phyloP scores from a whole-genome alignment of 2,888 invertebrate genomes.

The Isoperla grammatica region DNA sequence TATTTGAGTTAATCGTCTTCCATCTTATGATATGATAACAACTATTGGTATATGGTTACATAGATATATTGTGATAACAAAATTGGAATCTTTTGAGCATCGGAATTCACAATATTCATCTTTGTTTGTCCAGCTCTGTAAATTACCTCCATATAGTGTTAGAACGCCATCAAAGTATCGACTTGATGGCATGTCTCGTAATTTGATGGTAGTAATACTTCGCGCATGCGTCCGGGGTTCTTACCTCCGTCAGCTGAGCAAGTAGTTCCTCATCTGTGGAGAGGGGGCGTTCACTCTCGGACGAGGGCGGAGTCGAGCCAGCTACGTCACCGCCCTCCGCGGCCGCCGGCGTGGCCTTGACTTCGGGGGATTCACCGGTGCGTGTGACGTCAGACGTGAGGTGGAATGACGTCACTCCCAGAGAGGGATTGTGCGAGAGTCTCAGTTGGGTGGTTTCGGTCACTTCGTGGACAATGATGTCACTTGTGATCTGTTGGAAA shows the following conservation, averaged over 20 bases:
- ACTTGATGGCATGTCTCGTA: conserved; percentile 54
- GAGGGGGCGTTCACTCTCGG: conserved; percentile 9
- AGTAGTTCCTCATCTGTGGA: conserved; percentile 40
- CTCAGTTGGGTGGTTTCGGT: conserved; percentile 51
- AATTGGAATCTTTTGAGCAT: too few relatives aligned
- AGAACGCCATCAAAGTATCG: conserved; percentile 45
- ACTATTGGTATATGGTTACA: too few relatives aligned
- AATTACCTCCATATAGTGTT: background rate
- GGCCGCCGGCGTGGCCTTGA: conserved; percentile 9
- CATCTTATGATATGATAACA: too few relatives aligned
- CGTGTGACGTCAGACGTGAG: background rate
- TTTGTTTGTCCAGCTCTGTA: too few relatives aligned
- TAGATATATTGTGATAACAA: too few relatives aligned
- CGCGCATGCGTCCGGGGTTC: conserved; percentile 37
- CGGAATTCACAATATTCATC: too few relatives aligned
- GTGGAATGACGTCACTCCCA: conserved; percentile 49
- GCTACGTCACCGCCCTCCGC: too few relatives aligned
- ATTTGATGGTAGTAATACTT: conserved; percentile 46
- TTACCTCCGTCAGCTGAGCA: conserved; percentile 47
- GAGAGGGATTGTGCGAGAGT: conserved; percentile 48
- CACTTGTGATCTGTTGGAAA: conserved; percentile 38
- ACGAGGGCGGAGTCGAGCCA: conserved; percentile 5
- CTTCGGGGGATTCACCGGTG: background rate
- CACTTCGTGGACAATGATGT: conserved; percentile 48
- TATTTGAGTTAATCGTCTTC: too few relatives aligned